Evolutionary conservation across 2,888 invertebrate species (phyloP).

Genomic region (Dynastes hyllus): DNA sequence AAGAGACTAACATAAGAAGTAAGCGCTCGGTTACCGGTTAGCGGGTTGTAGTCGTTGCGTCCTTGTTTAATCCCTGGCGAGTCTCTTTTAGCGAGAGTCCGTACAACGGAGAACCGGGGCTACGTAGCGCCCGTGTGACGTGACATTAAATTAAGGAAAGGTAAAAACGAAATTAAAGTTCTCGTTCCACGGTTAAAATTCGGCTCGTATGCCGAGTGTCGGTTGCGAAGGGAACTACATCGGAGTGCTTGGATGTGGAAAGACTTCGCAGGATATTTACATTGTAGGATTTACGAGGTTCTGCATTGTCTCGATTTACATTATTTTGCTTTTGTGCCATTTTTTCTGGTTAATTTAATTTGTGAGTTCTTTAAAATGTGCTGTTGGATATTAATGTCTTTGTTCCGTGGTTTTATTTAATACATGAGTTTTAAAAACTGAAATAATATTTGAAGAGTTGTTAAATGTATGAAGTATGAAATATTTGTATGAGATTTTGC

Average conservation of each 20-base stretch:
- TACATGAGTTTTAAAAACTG: too few species aligned
- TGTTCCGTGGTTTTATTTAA: too few species aligned
- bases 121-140: neutral
- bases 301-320: neutral
- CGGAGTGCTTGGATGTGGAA: neutral
- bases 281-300: neutral
- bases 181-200: conserved; percentile 23
- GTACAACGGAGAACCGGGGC: neutral
- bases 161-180: conserved; percentile 38
- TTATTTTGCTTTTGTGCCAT: neutral
- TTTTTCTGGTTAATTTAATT: neutral
- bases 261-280: neutral
- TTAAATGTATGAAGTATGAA: too few species aligned
- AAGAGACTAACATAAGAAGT: neutral
- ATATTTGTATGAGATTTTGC: too few species aligned
- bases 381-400: too few species aligned
- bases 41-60: neutral
- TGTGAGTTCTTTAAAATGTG: too few species aligned
- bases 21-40: conserved; percentile 16
- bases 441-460: too few species aligned
- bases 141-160: conserved; percentile 36
- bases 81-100: too few species aligned
- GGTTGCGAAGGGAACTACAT: neutral
- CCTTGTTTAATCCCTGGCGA: neutral
- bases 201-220: neutral